phyloP scores from a whole-genome alignment of 1,140 invertebrate genomes.

The Leptinotarsa defecta region DNA sequence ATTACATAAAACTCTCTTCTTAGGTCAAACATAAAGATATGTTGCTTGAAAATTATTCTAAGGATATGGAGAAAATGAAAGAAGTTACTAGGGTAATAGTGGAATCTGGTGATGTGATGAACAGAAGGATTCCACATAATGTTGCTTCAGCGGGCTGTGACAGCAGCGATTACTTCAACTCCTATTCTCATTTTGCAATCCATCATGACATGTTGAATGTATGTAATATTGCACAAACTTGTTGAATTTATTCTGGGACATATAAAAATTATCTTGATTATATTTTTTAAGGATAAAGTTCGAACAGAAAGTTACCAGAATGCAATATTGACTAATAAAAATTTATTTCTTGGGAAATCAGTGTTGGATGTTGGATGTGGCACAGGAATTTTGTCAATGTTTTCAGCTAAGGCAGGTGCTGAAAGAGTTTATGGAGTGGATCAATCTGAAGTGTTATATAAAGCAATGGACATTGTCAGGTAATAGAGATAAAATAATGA shows the following conservation, averaged over 20 bases:
- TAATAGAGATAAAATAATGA: conserved; percentile 30
- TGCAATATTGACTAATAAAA: conserved; percentile 85
- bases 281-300: conserved; percentile 76
- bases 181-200: conserved; percentile 97
- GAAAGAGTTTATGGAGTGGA: conserved; percentile 90
- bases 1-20: conserved; percentile 50
- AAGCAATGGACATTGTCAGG: conserved; percentile 79
- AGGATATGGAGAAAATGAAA: conserved; percentile 70
- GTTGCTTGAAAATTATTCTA: conserved; percentile 63
- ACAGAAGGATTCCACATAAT: conserved; percentile 54
- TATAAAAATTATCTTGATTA: neutral
- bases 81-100: conserved; percentile 60
- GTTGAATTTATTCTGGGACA: neutral
- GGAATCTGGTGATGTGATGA: conserved; percentile 49
- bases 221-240: conserved; percentile 46
- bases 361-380: conserved; percentile 95
- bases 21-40: conserved; percentile 62
- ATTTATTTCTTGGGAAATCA: conserved; percentile 72
- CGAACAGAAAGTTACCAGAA: conserved; percentile 91
- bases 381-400: conserved; percentile 93
- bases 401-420: conserved; percentile 92
- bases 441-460: conserved; percentile 83
- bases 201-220: conserved; percentile 93
- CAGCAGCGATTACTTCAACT: conserved; percentile 88
- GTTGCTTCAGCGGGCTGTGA: conserved; percentile 59